Evolutionary conservation across 23 tunicate species (phyloP).

Genomic region (Trididemnum nubilum): DNA sequence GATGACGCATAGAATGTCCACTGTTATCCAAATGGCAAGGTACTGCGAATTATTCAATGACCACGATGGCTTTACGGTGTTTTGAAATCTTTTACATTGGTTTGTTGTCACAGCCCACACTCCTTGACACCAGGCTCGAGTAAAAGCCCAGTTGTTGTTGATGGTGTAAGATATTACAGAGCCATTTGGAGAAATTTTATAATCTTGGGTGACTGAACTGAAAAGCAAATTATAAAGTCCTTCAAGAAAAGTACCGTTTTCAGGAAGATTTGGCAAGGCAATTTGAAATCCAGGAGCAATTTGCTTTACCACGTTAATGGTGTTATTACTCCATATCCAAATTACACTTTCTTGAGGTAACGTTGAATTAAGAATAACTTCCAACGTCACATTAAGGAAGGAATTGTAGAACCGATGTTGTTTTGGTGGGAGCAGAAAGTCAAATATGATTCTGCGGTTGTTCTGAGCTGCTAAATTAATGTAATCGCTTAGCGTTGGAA

Average conservation of each 20-base stretch:
- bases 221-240: slow-evolving; percentile 40
- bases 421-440: slow-evolving; percentile 50
- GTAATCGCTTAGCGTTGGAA: slow-evolving; percentile 51
- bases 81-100: not conserved
- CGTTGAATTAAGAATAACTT: slow-evolving; percentile 34
- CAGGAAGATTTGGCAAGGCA: slow-evolving; percentile 24
- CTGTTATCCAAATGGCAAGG: slow-evolving; percentile 19
- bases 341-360: slow-evolving; percentile 50
- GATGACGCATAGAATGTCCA: not conserved
- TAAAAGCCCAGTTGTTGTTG: slow-evolving; percentile 44
- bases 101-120: slow-evolving; percentile 60
- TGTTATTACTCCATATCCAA: slow-evolving; percentile 39
- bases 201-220: slow-evolving; percentile 15
- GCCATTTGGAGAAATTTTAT: not conserved
- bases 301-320: slow-evolving; percentile 10
- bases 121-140: slow-evolving; percentile 60
- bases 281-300: slow-evolving; percentile 62
- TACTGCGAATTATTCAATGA: not conserved
- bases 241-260: not conserved
- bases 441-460: slow-evolving; percentile 69
- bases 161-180: slow-evolving; percentile 44
- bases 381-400: slow-evolving; percentile 33
- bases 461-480: slow-evolving; percentile 31
- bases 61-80: slow-evolving; percentile 10
- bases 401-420: slow-evolving; percentile 31